phyloP scores from a whole-genome alignment of 2,888 invertebrate genomes.

The Sinotaia quadrata region DNA sequence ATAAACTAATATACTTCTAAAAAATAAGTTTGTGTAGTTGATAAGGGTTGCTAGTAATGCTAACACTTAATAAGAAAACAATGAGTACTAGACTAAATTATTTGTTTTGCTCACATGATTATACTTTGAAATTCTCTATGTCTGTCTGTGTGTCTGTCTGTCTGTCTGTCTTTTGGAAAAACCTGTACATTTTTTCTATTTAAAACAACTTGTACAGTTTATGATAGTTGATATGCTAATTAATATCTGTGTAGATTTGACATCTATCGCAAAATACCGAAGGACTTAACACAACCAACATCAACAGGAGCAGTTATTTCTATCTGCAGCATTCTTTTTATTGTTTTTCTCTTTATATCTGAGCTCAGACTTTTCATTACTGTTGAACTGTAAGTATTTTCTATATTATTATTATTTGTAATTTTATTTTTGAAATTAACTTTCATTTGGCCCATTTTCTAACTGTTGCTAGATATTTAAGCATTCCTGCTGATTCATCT shows the following conservation, averaged over 20 bases:
- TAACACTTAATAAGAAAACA: no score
- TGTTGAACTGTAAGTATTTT: conserved; percentile 74
- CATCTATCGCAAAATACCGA: conserved; percentile 77
- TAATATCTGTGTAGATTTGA: conserved; percentile 73
- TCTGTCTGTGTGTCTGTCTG: background rate
- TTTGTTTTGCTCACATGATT: no score
- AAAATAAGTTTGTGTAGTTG: no score
- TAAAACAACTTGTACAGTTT: background rate
- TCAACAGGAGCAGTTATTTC: conserved; percentile 76
- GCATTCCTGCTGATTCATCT: no score
- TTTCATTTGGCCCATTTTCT: no score
- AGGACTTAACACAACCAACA: conserved; percentile 77
- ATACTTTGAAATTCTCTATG: background rate
- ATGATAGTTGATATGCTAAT: background rate
- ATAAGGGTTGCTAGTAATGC: no score
- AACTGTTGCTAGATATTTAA: no score
- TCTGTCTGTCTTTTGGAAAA: background rate
- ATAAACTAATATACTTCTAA: no score
- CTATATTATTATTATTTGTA: background rate
- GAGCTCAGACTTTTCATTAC: conserved; percentile 74
- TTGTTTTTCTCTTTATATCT: conserved; percentile 74
- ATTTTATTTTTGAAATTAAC: background rate
- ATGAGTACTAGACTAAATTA: no score
- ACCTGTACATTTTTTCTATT: background rate
- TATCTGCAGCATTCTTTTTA: conserved; percentile 74